These are phyloP conservation scores for Gorsachius magnificus DNA, from an alignment of 2,797 vertebrate genomes.

Conservation along the genomic window DNA sequence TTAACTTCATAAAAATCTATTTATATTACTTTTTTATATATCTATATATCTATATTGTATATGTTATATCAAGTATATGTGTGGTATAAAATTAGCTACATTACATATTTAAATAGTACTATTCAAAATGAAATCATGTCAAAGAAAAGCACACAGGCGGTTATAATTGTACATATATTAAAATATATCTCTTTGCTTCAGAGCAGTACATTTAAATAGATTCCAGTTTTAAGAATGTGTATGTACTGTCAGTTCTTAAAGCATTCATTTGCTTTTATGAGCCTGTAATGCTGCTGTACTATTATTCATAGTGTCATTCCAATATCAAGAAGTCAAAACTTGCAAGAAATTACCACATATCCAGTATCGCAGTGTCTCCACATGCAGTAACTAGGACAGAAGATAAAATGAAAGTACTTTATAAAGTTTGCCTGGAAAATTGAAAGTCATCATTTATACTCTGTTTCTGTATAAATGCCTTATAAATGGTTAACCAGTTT, in stretches of 20 bases:
- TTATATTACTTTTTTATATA: not conserved
- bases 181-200: not conserved
- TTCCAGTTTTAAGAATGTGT: not conserved
- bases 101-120: not conserved
- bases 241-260: not conserved
- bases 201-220: not conserved
- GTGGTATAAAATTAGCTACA: not conserved
- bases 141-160: not conserved
- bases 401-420: not conserved
- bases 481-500: slow-evolving; percentile 1
- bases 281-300: not conserved
- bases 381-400: not conserved
- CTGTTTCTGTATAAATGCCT: not conserved
- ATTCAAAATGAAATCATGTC: not conserved
- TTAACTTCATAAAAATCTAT: not conserved
- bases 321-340: not conserved
- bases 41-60: not conserved
- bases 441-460: not conserved
- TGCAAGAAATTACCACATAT: not conserved
- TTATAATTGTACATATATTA: not conserved
- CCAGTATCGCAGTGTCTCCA: not conserved
- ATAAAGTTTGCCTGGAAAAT: not conserved
- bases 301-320: not conserved
- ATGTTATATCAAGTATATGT: not conserved
- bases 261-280: not conserved